Base-by-base conservation (phyloP, 1,140 invertebrate species). In the Dysdera silvatica region DNA sequence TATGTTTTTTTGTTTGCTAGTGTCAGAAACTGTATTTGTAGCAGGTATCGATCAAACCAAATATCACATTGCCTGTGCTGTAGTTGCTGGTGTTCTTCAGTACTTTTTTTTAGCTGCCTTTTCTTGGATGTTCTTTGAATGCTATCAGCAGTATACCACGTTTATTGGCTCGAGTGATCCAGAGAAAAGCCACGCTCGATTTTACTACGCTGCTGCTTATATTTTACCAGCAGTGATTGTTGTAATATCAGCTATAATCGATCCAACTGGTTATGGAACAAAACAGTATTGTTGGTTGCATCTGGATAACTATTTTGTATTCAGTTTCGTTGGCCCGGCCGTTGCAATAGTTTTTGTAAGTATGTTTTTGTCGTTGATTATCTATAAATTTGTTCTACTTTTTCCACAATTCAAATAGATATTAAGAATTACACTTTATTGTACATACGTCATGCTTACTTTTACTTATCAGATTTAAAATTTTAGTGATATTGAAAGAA, bases 31-130 rank as follows among this genome's bases (percentile, higher is more conserved):
- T 55, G 80, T 97, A 40, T 97, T 97, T 78, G 80, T 98, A 64
- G 82, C 85, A 69, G 95, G 94, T 45, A 92, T 97, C 67, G 84
- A 87, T 71, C 85, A 91, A 77, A 94, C 90, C 18, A 83, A 88
- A 73, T 84, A 89, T 75, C 82, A 83, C 69, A 83, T 91, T 57
- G 78, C 91, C 49, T 98, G 95, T 76, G 87, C 89, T 23, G 81
- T 95, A 26, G 86, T 97, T 62, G 94, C 95, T 64, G 88, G 88
- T 32, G 78, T 93, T 28, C 78, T 97, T 20, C 95, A 98, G 76
- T 96, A 91, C 78, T 90, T 96, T 79, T 95, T 98, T 78, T 80
- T 98, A 51, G 88, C 88, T 66, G 86, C 93, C 29, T 96, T 97
- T 77, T 85, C 88, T 57, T 98, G 95, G 95, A 96, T 66, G 68